Evolutionary conservation across 2,888 invertebrate genomes (phyloP).

Genomic region (Pristionchus exspectatus): DNA sequence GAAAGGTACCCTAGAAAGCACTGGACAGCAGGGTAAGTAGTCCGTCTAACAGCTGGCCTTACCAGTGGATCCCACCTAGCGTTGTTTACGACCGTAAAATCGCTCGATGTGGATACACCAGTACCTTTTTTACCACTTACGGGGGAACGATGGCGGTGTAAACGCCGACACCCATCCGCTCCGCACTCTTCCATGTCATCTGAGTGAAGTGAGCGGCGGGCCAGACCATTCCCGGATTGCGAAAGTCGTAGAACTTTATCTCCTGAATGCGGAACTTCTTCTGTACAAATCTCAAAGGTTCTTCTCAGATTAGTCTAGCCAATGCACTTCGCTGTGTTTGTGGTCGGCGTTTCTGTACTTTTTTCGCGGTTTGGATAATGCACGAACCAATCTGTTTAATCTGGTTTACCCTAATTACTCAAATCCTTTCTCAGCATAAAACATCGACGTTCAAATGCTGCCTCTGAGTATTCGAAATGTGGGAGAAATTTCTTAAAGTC

Average conservation of each 20-base stretch:
- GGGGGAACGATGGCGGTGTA: slow-evolving; percentile 25
- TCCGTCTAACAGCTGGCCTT: too few relatives aligned
- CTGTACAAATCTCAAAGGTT: background rate
- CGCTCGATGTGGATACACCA: too few relatives aligned
- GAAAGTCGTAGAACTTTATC: slow-evolving; percentile 62
- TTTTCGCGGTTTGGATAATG: background rate
- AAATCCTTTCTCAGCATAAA: background rate
- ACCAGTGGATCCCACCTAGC: too few relatives aligned
- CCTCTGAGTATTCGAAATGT: background rate
- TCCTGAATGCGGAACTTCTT: slow-evolving; percentile 55
- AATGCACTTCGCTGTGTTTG: background rate
- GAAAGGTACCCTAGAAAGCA: too few relatives aligned
- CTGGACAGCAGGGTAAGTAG: too few relatives aligned
- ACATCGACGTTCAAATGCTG: background rate
- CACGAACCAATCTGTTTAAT: background rate
- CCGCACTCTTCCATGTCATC: slow-evolving; percentile 63
- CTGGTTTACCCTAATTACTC: background rate
- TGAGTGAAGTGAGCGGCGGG: slow-evolving; percentile 63
- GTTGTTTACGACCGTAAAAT: too few relatives aligned
- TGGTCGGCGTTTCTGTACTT: background rate
- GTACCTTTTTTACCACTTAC: slow-evolving; percentile 14
- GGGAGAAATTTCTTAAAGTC: background rate
- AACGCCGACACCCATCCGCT: slow-evolving; percentile 59
- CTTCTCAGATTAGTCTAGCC: background rate
- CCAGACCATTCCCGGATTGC: slow-evolving; percentile 58